These are phyloP conservation scores for Drosophila merina DNA, from an alignment of 2,888 invertebrate genomes.

Conservation along the genomic window DNA sequence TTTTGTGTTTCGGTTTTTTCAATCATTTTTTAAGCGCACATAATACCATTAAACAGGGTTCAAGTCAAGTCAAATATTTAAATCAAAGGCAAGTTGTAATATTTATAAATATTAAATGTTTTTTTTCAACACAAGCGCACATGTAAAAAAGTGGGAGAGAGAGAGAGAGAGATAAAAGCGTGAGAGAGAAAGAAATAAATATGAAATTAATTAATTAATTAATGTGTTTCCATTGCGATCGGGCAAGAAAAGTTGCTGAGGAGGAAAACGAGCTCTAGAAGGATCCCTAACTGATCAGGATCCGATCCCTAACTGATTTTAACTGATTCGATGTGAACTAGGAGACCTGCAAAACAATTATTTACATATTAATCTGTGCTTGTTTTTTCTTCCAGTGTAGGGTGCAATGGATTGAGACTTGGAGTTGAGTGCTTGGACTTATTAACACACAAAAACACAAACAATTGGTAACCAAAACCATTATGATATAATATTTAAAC, in stretches of 20 bases:
- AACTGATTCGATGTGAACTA: constrained; percentile 17
- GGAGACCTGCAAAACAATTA: constrained; percentile 9
- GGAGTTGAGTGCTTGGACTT: neutral
- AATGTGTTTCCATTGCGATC: neutral
- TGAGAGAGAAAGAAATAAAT: constrained; percentile 47
- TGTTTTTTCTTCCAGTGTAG: neutral
- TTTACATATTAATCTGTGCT: constrained; percentile 30
- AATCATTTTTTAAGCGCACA: constrained; percentile 55
- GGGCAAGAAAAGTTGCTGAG: neutral
- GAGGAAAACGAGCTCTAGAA: constrained; percentile 2
- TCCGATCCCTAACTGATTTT: constrained; percentile 18
- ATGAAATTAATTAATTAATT: constrained; percentile 45
- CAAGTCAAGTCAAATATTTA: constrained; percentile 20
- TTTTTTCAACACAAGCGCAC: constrained; percentile 70
- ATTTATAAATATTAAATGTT: neutral
- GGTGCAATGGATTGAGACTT: neutral
- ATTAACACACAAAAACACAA: constrained; percentile 42
- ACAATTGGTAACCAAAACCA: constrained; percentile 42
- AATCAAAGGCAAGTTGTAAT: constrained; percentile 23
- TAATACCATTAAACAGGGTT: constrained; percentile 46
- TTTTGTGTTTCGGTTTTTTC: constrained; percentile 30
- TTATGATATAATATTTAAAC: constrained; percentile 1
- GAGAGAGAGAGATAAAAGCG: constrained; percentile 28
- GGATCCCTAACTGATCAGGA: neutral
- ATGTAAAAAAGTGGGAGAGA: constrained; percentile 55